Evolutionary conservation across 2,888 invertebrate species (phyloP).

Genomic region (Anagyrus pseudococci): DNA sequence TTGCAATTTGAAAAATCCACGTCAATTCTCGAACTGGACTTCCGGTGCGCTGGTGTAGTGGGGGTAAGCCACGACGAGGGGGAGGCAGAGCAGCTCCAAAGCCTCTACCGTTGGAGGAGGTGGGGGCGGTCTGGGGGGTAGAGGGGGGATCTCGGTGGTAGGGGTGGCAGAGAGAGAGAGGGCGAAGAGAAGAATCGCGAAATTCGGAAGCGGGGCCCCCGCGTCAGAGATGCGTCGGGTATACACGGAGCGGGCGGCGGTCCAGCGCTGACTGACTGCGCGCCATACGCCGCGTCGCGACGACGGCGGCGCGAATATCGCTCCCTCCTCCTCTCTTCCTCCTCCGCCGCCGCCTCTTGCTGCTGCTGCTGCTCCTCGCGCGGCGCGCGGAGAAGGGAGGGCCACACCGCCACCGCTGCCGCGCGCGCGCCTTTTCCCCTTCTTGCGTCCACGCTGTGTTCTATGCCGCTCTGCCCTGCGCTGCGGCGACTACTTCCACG

Average conservation of each 20-base stretch:
- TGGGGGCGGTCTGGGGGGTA: not conserved
- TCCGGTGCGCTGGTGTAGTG: too few relatives aligned
- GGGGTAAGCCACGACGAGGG: too few relatives aligned
- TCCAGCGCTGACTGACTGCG: slow-evolving; percentile 63
- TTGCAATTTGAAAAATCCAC: too few relatives aligned
- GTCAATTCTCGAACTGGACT: too few relatives aligned
- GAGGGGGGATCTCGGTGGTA: not conserved
- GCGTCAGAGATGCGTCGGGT: slow-evolving; percentile 20
- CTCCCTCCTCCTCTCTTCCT: slow-evolving; percentile 18
- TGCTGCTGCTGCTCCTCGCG: not conserved
- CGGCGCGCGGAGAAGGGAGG: slow-evolving; percentile 28
- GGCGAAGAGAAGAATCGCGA: slow-evolving; percentile 23
- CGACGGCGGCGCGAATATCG: slow-evolving; percentile 49
- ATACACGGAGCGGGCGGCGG: slow-evolving; percentile 60
- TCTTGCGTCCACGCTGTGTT: slow-evolving; percentile 23
- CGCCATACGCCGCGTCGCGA: slow-evolving; percentile 52
- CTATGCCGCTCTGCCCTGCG: too few relatives aligned
- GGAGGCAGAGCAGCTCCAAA: not conserved
- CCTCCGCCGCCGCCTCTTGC: slow-evolving; percentile 1
- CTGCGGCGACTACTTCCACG: too few relatives aligned
- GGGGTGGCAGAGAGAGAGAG: not conserved
- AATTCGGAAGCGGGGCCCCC: slow-evolving; percentile 5
- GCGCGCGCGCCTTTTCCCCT: slow-evolving; percentile 35
- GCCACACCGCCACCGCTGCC: slow-evolving; percentile 15
- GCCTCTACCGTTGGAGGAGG: slow-evolving; percentile 2